Percentiles rank a stretch among this genome's conserved stretches.
Conservation (phyloP, 2,888 invertebrate genomes). For the Plutella xylostella region DNA sequence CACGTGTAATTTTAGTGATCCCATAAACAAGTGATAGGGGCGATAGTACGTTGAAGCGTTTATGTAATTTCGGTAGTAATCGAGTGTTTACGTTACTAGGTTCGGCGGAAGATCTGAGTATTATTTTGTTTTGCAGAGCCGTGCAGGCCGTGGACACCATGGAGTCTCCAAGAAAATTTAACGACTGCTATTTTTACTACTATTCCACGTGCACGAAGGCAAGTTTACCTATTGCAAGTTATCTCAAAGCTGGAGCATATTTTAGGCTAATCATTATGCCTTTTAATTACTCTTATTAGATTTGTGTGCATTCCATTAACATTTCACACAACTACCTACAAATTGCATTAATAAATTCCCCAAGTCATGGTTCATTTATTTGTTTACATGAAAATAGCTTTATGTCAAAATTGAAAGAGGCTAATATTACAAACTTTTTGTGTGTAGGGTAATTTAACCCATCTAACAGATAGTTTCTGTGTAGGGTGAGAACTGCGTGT, state of each 20-base stretch:
- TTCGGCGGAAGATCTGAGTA: slow-evolving; percentile 27
- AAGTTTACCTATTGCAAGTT: too few relatives aligned
- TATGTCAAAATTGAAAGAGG: too few relatives aligned
- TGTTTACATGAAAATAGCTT: too few relatives aligned
- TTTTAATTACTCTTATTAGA: too few relatives aligned
- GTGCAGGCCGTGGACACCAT: slow-evolving; percentile 57
- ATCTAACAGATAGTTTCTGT: slow-evolving; percentile 24
- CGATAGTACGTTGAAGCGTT: slow-evolving; percentile 25
- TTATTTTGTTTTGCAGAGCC: slow-evolving; percentile 40
- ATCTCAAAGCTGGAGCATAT: too few relatives aligned
- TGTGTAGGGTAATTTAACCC: background rate
- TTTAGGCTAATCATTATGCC: too few relatives aligned
- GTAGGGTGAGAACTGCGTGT: slow-evolving; percentile 84
- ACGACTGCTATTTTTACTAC: slow-evolving; percentile 91
- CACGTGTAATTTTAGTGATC: slow-evolving; percentile 27
- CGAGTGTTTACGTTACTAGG: slow-evolving; percentile 21
- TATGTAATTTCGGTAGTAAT: slow-evolving; percentile 3
- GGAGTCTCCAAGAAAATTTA: slow-evolving; percentile 80
- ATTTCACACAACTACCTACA: too few relatives aligned
- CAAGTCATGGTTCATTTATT: too few relatives aligned
- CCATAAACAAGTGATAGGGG: slow-evolving; percentile 15
- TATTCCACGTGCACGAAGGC: slow-evolving; percentile 90
- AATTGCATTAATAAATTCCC: too few relatives aligned
- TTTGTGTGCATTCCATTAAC: too few relatives aligned
- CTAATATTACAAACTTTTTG: background rate